phyloP scores from a whole-genome alignment of 2,888 invertebrate genomes.

The Anthoptus insignis region DNA sequence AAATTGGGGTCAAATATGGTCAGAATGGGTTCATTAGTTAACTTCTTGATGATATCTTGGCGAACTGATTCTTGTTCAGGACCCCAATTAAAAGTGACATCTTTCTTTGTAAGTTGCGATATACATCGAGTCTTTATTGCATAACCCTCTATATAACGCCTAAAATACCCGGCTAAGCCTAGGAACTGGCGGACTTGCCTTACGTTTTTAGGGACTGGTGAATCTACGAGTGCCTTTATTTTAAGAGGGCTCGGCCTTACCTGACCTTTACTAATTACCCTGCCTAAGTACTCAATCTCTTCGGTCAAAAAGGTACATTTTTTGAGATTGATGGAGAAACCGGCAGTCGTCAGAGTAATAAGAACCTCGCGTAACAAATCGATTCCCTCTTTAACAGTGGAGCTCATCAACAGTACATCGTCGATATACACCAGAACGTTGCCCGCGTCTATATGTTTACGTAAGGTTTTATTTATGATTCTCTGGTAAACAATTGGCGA shows the following conservation, averaged over 20 bases:
- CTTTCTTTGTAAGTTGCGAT: constrained; percentile 32
- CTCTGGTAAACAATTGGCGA: constrained; percentile 44
- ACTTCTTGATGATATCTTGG: constrained; percentile 29
- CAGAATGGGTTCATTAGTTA: constrained; percentile 41
- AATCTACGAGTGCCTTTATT: constrained; percentile 31
- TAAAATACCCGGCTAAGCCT: constrained; percentile 45
- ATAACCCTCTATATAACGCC: constrained; percentile 40
- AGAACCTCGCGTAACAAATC: constrained; percentile 34
- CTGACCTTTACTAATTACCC: constrained; percentile 41
- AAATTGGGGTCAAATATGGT: constrained; percentile 40
- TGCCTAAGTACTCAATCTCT: constrained; percentile 46
- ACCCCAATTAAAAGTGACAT: constrained; percentile 36
- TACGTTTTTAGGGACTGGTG: constrained; percentile 30
- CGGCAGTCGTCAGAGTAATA: constrained; percentile 40
- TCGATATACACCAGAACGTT: constrained; percentile 42
- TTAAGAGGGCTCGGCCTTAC: constrained; percentile 42
- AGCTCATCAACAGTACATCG: constrained; percentile 42
- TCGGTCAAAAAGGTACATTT: constrained; percentile 45
- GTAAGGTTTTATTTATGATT: constrained; percentile 43
- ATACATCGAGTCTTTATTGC: constrained; percentile 37
- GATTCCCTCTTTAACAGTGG: constrained; percentile 35
- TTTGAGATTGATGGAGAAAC: constrained; percentile 45
- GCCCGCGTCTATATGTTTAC: constrained; percentile 34
- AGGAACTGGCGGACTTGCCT: constrained; percentile 43
- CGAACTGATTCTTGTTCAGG: constrained; percentile 32